These are phyloP conservation scores for Azorinus chamasolen DNA, from an alignment of 2,888 invertebrate species.

Conservation along the genomic window DNA sequence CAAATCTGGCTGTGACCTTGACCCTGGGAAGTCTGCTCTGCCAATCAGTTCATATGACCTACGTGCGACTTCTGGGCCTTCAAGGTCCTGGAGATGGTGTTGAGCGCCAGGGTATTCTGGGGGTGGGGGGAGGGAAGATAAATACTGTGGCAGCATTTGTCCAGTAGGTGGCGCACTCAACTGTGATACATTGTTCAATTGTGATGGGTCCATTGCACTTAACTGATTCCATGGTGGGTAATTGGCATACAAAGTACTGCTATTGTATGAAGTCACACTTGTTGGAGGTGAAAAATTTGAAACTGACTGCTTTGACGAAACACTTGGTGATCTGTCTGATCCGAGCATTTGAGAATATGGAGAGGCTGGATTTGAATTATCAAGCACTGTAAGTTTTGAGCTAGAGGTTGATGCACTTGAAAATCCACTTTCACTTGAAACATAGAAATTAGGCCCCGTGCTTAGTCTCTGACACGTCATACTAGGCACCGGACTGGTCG, in stretches of 20 bases:
- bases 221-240: conserved; percentile 42
- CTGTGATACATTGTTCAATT: conserved; percentile 23
- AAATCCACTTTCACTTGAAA: conserved; percentile 65
- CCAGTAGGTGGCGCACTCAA: conserved; percentile 23
- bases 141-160: conserved; percentile 66
- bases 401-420: conserved; percentile 63
- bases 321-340: conserved; percentile 46
- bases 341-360: conserved; percentile 35
- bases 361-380: conserved; percentile 35
- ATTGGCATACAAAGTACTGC: conserved; percentile 62
- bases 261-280: conserved; percentile 58
- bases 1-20: conserved; percentile 94
- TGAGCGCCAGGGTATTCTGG: conserved; percentile 83
- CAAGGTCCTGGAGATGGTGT: conserved; percentile 43
- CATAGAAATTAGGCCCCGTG: conserved; percentile 47
- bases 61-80: conserved; percentile 63
- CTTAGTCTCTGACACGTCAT: conserved; percentile 4
- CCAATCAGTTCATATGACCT: conserved; percentile 76
- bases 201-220: conserved; percentile 30
- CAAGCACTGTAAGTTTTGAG: conserved; percentile 55
- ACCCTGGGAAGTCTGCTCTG: conserved; percentile 83
- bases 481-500: conserved; percentile 46
- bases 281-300: conserved; percentile 55
- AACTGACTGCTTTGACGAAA: conserved; percentile 30
- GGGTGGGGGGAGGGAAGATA: conserved; percentile 80